Evolutionary conservation across 1,140 invertebrate genomes (phyloP).

Genomic region (Tribolium castaneum): DNA sequence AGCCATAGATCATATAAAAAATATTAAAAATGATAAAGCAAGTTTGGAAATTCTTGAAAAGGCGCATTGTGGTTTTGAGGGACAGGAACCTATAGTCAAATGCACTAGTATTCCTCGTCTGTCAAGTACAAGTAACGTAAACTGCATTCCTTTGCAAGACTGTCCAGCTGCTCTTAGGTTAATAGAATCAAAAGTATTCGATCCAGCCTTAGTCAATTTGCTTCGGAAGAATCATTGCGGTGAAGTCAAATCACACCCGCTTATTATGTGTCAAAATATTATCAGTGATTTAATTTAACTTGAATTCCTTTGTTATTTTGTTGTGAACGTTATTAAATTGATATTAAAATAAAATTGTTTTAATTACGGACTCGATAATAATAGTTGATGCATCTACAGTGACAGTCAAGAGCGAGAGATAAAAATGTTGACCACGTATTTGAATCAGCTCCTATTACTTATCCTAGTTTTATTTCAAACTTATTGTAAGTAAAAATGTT

Average conservation of each 20-base stretch:
- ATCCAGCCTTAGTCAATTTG: not conserved
- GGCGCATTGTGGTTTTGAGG: conserved; percentile 7
- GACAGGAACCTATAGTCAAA: not conserved
- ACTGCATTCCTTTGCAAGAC: not conserved
- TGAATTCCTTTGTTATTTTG: not conserved
- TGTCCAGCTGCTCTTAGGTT: not conserved
- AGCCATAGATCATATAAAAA: not conserved
- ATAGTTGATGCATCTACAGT: too few relatives aligned
- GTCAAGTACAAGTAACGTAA: not conserved
- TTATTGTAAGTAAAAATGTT: too few relatives aligned
- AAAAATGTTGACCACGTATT: too few relatives aligned
- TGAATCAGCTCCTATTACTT: too few relatives aligned
- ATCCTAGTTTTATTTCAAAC: too few relatives aligned
- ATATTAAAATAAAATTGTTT: not conserved
- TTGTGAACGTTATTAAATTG: not conserved
- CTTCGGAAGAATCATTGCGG: not conserved
- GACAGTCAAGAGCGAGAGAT: too few relatives aligned
- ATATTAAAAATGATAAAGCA: not conserved
- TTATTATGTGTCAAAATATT: not conserved
- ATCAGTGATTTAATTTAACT: not conserved
- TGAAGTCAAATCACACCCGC: not conserved
- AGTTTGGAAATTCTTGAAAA: not conserved
- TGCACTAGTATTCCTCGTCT: not conserved
- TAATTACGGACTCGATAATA: not conserved
- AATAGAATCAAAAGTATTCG: not conserved